phyloP scores from a whole-genome alignment of 2,888 invertebrate genomes.

The Oegoconia quadripuncta region DNA sequence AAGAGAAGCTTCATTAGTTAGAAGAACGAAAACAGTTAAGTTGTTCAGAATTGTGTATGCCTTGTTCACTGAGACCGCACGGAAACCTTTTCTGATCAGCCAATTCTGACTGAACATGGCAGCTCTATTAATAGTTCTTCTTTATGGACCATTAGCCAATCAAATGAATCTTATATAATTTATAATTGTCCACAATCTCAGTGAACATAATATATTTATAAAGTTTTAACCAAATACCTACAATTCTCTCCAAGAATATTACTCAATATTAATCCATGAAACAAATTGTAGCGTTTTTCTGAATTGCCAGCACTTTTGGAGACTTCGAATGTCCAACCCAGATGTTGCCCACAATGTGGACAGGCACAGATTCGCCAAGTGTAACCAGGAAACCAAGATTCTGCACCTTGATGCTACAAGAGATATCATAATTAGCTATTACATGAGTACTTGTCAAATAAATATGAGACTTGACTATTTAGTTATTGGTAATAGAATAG shows the following conservation, averaged over 20 bases:
- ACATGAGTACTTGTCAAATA: neutral
- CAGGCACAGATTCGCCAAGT: slow-evolving; percentile 82
- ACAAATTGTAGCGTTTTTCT: slow-evolving; percentile 39
- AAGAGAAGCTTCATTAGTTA: slow-evolving; percentile 24
- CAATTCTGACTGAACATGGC: too few species aligned
- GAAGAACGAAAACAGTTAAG: too few species aligned
- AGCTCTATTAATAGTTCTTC: too few species aligned
- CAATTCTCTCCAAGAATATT: slow-evolving; percentile 73
- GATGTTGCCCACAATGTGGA: slow-evolving; percentile 78
- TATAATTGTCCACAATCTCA: neutral
- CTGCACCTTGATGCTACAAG: slow-evolving; percentile 72
- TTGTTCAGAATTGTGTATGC: too few species aligned
- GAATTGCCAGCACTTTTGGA: slow-evolving; percentile 30
- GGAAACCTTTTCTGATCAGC: too few species aligned
- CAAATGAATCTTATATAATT: too few species aligned
- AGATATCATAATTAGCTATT: neutral
- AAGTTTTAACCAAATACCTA: slow-evolving; percentile 38
- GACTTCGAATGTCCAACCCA: slow-evolving; percentile 81
- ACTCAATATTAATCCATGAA: slow-evolving; percentile 67
- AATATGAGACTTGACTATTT: too few species aligned
- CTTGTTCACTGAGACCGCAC: too few species aligned
- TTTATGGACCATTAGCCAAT: too few species aligned
- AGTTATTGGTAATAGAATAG: too few species aligned
- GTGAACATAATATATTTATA: neutral
- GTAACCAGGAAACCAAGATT: slow-evolving; percentile 84